Evolutionary conservation across 2,888 invertebrate species (phyloP), one percentile per base, ranked within the genome.

Genomic region (Drosophila anomalata): DNA sequence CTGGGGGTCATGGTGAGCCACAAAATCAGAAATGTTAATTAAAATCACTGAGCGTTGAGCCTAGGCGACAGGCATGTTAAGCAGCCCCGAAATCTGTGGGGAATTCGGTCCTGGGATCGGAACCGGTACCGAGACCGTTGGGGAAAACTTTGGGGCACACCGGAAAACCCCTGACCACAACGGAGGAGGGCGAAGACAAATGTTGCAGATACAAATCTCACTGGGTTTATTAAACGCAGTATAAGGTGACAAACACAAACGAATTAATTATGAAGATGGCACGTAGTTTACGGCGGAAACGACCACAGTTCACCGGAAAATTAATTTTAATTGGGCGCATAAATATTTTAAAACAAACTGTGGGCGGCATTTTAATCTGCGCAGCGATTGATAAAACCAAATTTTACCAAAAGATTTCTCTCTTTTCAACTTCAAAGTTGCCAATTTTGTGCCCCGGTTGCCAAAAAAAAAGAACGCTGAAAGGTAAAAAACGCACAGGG

Each of bases 21-120:
- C 83, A 84, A 83, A 88, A 84, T 84, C 83, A 86, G 84, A 84
- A 88, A 85, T 85, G 84, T 85, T 85, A 85, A 85, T 85, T 85
- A 85, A 85, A 85, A 85, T 88, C 88, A 86, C 77, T 70, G 82
- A 74, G 76, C 71, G 80, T 59, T 75, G 75, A 79, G 79, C 76
- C 52, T 29, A 61, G 69, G 63, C 63, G 69, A 62, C 63, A 47
- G 53, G 63, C 81, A 77, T 72, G 72, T 67, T 70, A 75, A 75
- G 55, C 78, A 68, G 76, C 4, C 55, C 54, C 29, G 26, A 76
- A 78, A 58, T 76, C 86, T 66, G 65, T 56, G 53, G 84, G 78
- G 82, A 76, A 71, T 66, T 33, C 6, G 12, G 36, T 5, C 2
- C 11, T 36, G n/a, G 14, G 36, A 12, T 12, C 12, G n/a, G n/a